phyloP scores from a whole-genome alignment of 2,113 vertebrate genomes.

The Equus quagga region DNA sequence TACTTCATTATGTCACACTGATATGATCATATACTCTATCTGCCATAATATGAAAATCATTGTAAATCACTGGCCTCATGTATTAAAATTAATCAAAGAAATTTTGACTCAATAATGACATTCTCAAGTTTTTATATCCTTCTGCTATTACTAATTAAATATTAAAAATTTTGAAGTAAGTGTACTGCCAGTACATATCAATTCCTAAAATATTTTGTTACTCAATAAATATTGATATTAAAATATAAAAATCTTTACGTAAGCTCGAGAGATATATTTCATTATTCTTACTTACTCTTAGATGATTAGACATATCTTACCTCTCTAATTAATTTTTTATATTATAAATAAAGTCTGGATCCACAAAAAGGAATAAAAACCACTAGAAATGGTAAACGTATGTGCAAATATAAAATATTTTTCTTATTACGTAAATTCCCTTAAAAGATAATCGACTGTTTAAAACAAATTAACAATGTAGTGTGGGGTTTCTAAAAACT shows the following conservation, averaged over 20 bases:
- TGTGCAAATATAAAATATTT: not conserved
- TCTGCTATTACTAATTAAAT: not conserved
- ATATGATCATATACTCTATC: not conserved
- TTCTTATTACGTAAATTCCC: not conserved
- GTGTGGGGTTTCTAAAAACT: not conserved
- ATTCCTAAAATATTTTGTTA: not conserved
- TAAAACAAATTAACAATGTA: not conserved
- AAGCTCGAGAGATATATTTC: not conserved
- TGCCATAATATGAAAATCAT: not conserved
- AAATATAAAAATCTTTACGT: not conserved
- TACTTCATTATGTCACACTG: not conserved
- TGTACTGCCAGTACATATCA: not conserved
- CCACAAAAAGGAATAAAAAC: not conserved
- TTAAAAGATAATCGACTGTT: not conserved
- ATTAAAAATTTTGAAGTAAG: not conserved
- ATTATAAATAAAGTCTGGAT: constrained; percentile 26
- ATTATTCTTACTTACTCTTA: not conserved
- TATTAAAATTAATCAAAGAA: not conserved
- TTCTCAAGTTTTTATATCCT: not conserved
- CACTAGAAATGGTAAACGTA: not conserved
- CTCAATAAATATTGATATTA: not conserved
- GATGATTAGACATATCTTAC: not conserved
- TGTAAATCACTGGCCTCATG: not conserved
- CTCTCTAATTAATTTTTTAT: not conserved
- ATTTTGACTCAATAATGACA: not conserved